Conservation (phyloP, 2,888 invertebrate genomes). For the Drosophila demipolita region DNA sequence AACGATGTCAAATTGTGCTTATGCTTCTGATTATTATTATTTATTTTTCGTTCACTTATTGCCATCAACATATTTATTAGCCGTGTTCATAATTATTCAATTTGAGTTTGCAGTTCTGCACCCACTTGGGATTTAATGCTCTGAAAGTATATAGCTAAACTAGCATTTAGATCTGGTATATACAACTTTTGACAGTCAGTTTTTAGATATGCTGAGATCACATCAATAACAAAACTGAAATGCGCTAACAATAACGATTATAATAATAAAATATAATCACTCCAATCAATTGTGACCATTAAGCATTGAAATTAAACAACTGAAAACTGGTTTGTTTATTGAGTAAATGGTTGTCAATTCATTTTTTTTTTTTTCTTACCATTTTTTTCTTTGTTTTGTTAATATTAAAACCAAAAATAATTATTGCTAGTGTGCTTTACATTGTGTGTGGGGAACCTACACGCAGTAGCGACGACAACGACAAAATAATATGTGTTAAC, state of each 20-base stretch:
- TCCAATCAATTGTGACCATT: slow-evolving; percentile 71
- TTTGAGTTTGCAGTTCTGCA: slow-evolving; percentile 4
- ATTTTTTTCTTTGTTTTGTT: slow-evolving; percentile 39
- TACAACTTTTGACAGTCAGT: slow-evolving; percentile 2
- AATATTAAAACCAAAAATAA: slow-evolving; percentile 72
- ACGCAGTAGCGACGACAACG: slow-evolving; percentile 42
- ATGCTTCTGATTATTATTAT: slow-evolving; percentile 33
- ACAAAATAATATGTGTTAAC: slow-evolving; percentile 56
- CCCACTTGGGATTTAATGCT: not conserved
- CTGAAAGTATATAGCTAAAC: not conserved
- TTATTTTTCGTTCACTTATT: slow-evolving; percentile 27
- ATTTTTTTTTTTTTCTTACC: slow-evolving; percentile 30
- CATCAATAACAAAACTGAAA: slow-evolving; percentile 23
- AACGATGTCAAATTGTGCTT: slow-evolving; percentile 36
- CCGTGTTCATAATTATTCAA: slow-evolving; percentile 37
- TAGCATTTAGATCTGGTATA: not conserved
- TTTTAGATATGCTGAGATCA: slow-evolving; percentile 2
- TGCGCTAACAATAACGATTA: slow-evolving; percentile 44
- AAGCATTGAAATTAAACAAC: slow-evolving; percentile 72
- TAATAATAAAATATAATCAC: slow-evolving; percentile 59
- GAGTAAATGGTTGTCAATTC: slow-evolving; percentile 15
- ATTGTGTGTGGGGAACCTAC: slow-evolving; percentile 65
- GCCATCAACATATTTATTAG: slow-evolving; percentile 29
- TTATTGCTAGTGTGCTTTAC: slow-evolving; percentile 65
- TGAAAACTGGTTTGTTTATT: slow-evolving; percentile 66